Evolutionary conservation across 2,113 vertebrate genomes (phyloP), one percentile per base, ranked within the genome.

Genomic region (Oriolus oriolus): DNA sequence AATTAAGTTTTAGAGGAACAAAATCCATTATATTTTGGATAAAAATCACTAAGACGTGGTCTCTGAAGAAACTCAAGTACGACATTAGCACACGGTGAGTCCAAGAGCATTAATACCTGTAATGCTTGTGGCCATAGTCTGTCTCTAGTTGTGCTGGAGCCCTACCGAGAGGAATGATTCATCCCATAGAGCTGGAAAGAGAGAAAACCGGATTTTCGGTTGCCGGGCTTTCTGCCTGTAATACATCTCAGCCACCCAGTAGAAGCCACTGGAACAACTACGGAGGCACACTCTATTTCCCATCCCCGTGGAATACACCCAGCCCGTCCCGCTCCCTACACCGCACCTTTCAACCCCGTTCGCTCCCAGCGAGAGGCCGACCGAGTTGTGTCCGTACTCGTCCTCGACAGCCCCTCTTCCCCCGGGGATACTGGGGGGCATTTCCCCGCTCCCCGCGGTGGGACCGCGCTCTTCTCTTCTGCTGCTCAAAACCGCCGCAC

Each of bases 21-120:
- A 45, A 47, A 60, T 7, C 6, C 4, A 7, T n/a, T 57, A 2
- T 24, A 50, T 56, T 65, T 68, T 39, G 12, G 87, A 59, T 57
- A 65, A 49, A 85, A 89, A 54, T 20, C 33, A 30, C 35, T 15
- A 28, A 39, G 28, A 30, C 24, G 6, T 4, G 8, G 56, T 49
- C 19, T 28, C 39, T 24, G 50, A 54, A 83, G 56, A 63, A 63
- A 53, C 28, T 23, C 49, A 31, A 28, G 47, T 28, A 15, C 15
- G 42, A 13, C 37, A 13, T 1, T 4, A 12, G 59, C 2, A 42
- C 35, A 4, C 0, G 3, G 45, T 2, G 5, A 53, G 20, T 21
- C 27, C 49, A 30, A 1, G 17, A 30, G 44, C 17, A 6, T 6
- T 39, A 39, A 19, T 65, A 41, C 41, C 52, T 31, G 17, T 2